A percentile compares a stretch with the other conserved stretches of the same genome.
These are phyloP conservation scores for Siniperca undulata DNA, from an alignment of 2,797 vertebrate genomes.

Conservation along the genomic window DNA sequence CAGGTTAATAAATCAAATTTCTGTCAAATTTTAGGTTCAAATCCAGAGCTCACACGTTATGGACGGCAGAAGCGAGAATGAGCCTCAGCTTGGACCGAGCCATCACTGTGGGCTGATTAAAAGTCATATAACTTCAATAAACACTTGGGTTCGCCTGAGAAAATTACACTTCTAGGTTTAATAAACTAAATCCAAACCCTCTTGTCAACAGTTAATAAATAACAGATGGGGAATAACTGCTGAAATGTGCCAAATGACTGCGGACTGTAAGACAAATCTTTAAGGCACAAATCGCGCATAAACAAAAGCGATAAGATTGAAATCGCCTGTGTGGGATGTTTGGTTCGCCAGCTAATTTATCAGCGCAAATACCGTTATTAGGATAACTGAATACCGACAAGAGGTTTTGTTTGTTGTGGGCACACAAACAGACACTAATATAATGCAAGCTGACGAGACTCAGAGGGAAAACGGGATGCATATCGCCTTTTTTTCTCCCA, in stretches of 20 bases:
- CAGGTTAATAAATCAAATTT: conserved; percentile 44
- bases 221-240: conserved; percentile 58
- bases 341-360: conserved; percentile 32
- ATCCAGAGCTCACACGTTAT: neutral
- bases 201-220: conserved; percentile 45
- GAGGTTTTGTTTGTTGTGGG: conserved; percentile 19
- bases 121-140: conserved; percentile 63
- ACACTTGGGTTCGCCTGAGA: conserved; percentile 44
- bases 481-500: conserved; percentile 30
- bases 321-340: conserved; percentile 25
- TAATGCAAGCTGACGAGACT: conserved; percentile 16
- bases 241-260: conserved; percentile 43
- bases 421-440: conserved; percentile 21
- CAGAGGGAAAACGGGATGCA: conserved; percentile 33
- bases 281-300: conserved; percentile 64
- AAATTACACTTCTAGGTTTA: conserved; percentile 44
- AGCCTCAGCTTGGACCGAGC: conserved; percentile 9
- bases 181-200: conserved; percentile 38
- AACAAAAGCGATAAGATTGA: conserved; percentile 68
- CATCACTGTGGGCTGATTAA: conserved; percentile 49
- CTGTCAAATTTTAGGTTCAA: conserved; percentile 38
- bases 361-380: conserved; percentile 51
- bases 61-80: conserved; percentile 9
- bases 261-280: conserved; percentile 36
- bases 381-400: conserved; percentile 32